Base-by-base conservation (phyloP, 2,113 vertebrate genomes). In the Austrofundulus limnaeus region DNA sequence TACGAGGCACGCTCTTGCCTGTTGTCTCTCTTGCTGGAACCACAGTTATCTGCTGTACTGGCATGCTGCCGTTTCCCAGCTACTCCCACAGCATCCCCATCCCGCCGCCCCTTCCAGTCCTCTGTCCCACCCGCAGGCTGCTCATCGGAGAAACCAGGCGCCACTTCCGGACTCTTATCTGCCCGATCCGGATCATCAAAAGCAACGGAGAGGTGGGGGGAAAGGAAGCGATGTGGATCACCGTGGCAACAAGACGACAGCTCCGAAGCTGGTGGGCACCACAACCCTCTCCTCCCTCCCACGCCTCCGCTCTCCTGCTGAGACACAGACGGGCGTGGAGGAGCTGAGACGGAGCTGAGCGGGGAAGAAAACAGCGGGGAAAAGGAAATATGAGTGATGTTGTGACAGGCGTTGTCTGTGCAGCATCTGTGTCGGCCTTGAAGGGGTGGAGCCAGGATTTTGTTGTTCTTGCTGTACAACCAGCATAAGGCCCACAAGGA, bases 31-130 rank as follows among this genome's bases (percentile, higher is more conserved):
- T 91, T 0, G 89, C 89, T 19, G 95, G 96, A 84, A 94, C 94
- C 90, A 98, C 94, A 51, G 93, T 95, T 85, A 95, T 97, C 92
- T 95, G 94, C 66, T 95, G 95, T 77, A 96, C 85, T 67, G 96
- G 95, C 96, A 98, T 98, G 77, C 63, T 92, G 92, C 73, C 74
- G 82, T 87, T 82, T 78, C 81, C 75, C 73, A 53, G 82, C 77
- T 82, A 81, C 69, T 80, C 61, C 80, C 66, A 41, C 77, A 78
- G 77, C 73, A 72, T 82, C 71, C 51, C 67, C 66, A 55, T 56
- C 28, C 17, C 17, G n/a, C 47, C 5, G 41, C 77, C 61, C 61
- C 58, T 38, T 68, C 49, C 64, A 43, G 42, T 64, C 63, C 66
- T 73, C 56, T 45, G 56, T 66, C 66, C 72, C 65, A 53, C 72